Base-by-base conservation (phyloP, 2,888 invertebrate species). In the Chaetogeoica ovagalla region DNA sequence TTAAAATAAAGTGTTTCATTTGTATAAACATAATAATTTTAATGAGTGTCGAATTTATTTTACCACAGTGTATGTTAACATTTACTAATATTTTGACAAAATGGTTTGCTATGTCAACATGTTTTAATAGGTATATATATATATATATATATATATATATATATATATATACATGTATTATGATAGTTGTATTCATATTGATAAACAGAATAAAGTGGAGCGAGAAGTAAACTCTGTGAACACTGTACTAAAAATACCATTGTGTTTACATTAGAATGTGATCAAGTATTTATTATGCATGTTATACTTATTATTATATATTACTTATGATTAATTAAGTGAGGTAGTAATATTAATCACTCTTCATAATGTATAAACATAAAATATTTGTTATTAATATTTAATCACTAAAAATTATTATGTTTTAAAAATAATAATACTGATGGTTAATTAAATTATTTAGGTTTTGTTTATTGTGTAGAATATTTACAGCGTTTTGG, bases 301-400 rank as follows among this genome's bases (percentile, higher is more conserved):
- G n/a, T n/a, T n/a, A n/a, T n/a, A n/a, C n/a, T 43, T 43, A 21
- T 65, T 43, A 65, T n/a, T n/a, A 43, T 65, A 15, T 21, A 65
- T 65, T 65, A 2, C 39, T 21, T 62, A 39, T n/a, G 39, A 39
- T 43, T 43, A 43, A 43, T 48, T 48, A 48, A 43, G 1, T 48
- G 43, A 43, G 43, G n/a, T 65, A 4, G 13, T 65, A 65, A 13
- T 21, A 21, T n/a, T 43, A 21, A 21, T 48, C 66, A 48, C 23
- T 59, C 11, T 23, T 48, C 66, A 52, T 68, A 52, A n/a, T n/a
- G n/a, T 30, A 17, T 52, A 68, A 60, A 23, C 15, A 60, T 60
- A 3, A 60, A 60, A 60, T 59, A 59, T 21, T 59, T 68, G 1
- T n/a, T 68, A 68, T 17, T 68, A 66, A 66, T 68, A 68, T 68